Conservation (phyloP, 2,888 invertebrate species). For the Eulithis prunata region DNA sequence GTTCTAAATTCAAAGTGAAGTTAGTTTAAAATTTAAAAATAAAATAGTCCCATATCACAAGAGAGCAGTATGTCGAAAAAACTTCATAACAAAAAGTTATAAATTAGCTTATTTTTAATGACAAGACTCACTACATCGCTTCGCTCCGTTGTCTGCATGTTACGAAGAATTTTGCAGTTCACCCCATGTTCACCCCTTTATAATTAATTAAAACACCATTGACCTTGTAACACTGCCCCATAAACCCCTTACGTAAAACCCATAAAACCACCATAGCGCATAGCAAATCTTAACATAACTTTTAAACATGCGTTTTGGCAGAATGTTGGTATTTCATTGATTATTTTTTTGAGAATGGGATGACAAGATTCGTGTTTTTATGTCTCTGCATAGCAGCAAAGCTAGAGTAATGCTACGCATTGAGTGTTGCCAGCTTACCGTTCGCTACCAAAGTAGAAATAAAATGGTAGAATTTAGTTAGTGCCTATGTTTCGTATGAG, state of each 20-base stretch:
- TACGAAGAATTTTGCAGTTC: slow-evolving; percentile 30
- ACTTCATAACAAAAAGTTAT: neutral
- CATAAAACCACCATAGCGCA: slow-evolving; percentile 25
- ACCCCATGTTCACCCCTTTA: slow-evolving; percentile 18
- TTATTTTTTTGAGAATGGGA: slow-evolving; percentile 31
- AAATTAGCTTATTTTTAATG: slow-evolving; percentile 12
- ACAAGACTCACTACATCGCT: slow-evolving; percentile 1
- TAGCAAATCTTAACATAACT: neutral
- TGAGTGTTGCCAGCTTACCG: slow-evolving; percentile 52
- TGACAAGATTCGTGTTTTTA: slow-evolving; percentile 40
- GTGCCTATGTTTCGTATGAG: neutral
- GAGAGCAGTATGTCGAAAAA: neutral
- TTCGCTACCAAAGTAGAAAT: slow-evolving; percentile 28
- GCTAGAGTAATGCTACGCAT: slow-evolving; percentile 58
- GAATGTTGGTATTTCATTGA: slow-evolving; percentile 14
- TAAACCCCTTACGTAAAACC: slow-evolving; percentile 30
- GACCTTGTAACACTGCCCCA: slow-evolving; percentile 34
- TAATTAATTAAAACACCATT: slow-evolving; percentile 30
- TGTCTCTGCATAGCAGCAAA: slow-evolving; percentile 75
- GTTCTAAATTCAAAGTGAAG: no score
- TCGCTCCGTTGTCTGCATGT: slow-evolving; percentile 7
- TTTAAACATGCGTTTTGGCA: slow-evolving; percentile 3
- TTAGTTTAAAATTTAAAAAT: neutral
- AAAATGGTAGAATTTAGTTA: neutral
- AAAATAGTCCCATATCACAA: neutral